Conservation (phyloP, 2,113 vertebrate genomes). For the Willisornis vidua region DNA sequence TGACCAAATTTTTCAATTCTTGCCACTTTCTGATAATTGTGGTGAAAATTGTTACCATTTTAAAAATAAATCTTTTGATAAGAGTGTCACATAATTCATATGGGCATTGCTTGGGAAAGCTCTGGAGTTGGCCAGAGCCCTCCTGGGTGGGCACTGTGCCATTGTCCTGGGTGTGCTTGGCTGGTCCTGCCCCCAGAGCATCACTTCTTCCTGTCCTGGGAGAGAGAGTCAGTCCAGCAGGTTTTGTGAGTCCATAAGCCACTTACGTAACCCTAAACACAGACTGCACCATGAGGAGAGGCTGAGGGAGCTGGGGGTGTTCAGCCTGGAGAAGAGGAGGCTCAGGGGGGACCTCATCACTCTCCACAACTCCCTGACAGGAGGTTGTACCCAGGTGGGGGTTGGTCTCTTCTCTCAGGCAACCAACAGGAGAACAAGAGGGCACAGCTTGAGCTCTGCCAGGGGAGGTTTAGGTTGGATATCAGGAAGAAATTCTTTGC, state of each 20-base stretch:
- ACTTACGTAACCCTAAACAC: neutral
- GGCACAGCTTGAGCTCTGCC: too few relatives aligned
- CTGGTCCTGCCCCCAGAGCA: neutral
- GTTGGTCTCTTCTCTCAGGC: too few relatives aligned
- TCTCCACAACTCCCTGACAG: too few relatives aligned
- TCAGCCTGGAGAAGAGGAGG: too few relatives aligned
- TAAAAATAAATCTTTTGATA: neutral
- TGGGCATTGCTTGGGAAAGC: neutral
- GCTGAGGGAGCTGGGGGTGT: too few relatives aligned
- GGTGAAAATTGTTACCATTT: neutral
- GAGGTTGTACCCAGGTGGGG: too few relatives aligned
- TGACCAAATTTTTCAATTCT: neutral
- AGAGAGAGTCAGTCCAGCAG: neutral
- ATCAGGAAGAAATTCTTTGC: too few relatives aligned
- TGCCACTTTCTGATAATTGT: neutral
- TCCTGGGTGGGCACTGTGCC: neutral
- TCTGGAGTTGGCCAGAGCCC: neutral
- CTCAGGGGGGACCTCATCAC: too few relatives aligned
- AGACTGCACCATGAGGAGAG: neutral
- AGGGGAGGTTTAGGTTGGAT: too few relatives aligned
- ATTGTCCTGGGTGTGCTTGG: fast-evolving
- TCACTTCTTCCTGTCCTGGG: neutral
- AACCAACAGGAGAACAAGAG: too few relatives aligned
- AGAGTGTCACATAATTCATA: fast-evolving
- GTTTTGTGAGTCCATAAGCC: neutral